Conservation (phyloP, 2,797 vertebrate species). For the Oceanodroma leucorhoa region DNA sequence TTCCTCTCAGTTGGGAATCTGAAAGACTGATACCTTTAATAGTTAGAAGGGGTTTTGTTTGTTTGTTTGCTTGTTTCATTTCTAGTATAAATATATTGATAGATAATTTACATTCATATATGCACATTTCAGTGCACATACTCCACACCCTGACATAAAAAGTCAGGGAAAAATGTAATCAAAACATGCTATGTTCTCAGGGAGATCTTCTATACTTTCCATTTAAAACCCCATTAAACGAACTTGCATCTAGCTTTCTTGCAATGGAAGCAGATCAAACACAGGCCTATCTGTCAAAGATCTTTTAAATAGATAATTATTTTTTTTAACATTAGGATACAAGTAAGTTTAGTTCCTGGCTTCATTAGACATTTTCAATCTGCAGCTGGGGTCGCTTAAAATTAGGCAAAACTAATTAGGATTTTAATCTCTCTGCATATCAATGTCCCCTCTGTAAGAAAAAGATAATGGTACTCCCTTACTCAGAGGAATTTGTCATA, state of each 20-base stretch:
- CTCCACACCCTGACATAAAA: background rate
- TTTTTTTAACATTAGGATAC: background rate
- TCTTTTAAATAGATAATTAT: background rate
- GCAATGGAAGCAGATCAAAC: background rate
- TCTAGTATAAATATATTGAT: background rate
- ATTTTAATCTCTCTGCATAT: background rate
- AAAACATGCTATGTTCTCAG: background rate
- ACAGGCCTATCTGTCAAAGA: background rate
- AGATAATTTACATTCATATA: background rate
- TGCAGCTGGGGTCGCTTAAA: background rate
- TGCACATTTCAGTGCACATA: background rate
- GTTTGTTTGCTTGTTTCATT: background rate
- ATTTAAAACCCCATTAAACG: background rate
- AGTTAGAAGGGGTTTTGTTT: background rate
- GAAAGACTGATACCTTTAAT: background rate
- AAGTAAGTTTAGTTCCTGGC: background rate
- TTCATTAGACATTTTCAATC: background rate
- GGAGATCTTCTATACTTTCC: background rate
- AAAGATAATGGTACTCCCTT: background rate
- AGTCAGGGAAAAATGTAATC: background rate
- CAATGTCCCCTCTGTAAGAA: background rate
- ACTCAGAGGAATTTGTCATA: background rate
- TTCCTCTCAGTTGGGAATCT: background rate
- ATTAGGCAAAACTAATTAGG: background rate
- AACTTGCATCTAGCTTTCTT: background rate